Conservation (phyloP, 2,888 invertebrate species). For the Scaptomyza parva region DNA sequence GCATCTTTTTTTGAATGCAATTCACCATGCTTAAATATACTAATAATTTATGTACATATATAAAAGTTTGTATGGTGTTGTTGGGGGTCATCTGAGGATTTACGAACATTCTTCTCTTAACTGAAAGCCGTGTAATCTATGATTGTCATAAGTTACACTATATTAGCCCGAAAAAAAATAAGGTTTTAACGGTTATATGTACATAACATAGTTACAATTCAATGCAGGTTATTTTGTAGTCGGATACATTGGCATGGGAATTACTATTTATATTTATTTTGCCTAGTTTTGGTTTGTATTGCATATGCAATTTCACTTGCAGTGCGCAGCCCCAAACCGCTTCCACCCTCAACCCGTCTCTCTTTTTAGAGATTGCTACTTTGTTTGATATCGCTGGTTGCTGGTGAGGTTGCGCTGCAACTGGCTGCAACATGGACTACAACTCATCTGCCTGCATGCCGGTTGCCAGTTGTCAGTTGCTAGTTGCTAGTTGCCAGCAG, state of each 20-base stretch:
- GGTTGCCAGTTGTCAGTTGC: constrained; percentile 25
- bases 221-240: not conserved
- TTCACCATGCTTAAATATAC: too few species aligned
- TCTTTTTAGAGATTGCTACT: constrained; percentile 15
- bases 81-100: too few species aligned
- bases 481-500: constrained; percentile 16
- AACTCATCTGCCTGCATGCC: constrained; percentile 68
- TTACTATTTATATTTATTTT: constrained; percentile 19
- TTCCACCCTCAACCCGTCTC: constrained; percentile 7
- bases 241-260: not conserved
- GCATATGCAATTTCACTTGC: constrained; percentile 73
- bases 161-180: too few species aligned
- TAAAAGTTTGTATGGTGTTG: too few species aligned
- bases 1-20: constrained; percentile 37
- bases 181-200: too few species aligned
- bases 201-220: too few species aligned
- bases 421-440: constrained; percentile 52
- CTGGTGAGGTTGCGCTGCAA: constrained; percentile 29
- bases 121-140: too few species aligned
- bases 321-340: not conserved
- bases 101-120: too few species aligned
- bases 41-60: too few species aligned
- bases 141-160: too few species aligned
- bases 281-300: constrained; percentile 64
- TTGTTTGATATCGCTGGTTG: constrained; percentile 18